Base-by-base conservation (phyloP, 2,888 invertebrate genomes). In the Sialis lutaria region DNA sequence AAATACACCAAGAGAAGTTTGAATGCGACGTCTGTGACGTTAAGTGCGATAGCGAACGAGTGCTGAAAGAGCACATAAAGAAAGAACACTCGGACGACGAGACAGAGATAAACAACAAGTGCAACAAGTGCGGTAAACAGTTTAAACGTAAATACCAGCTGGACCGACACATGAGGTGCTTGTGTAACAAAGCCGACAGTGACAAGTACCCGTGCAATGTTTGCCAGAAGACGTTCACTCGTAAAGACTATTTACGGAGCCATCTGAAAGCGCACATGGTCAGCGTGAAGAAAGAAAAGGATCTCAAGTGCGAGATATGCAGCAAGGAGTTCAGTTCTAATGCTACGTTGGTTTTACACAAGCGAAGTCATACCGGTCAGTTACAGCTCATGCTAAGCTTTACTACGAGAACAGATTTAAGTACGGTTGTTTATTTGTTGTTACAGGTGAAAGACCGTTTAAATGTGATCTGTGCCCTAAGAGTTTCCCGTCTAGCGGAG, bases 71-170 rank as follows among this genome's bases (percentile, higher is more conserved):
- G 40, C 53, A 52, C 37, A 49, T 48, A 34, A 50, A 50, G 7
- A 43, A 44, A 4, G 48, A 49, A 3, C 13, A 40, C n/a, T 43
- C 51, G 35, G 51, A 48, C 48, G 43, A 50, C 10, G 22, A 49
- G 9, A 44, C 44, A 6, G 22, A 22, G 22, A 22, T 22, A 47
- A 51, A 39, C 47, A 6, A 31, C 49, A 46, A 44, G 51, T 50
- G 42, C 6, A 2, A 6, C 50, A 22, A 22, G 22, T 88, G 87
- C 57, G 70, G 74, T 32, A 77, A 77, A 54, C 74, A 75, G 50
- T 88, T 88, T 62, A 82, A 80, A 1, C 68, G 87, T 48, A 79
- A 77, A 50, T 82, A 84, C 54, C 86, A 88, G 64, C 70, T 88
- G 40, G 67, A 80, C 51, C 67, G 82, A 12, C 83, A 84, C 57